Conservation (phyloP, 1,140 invertebrate species). For the Anagrus nilaparvatae region DNA sequence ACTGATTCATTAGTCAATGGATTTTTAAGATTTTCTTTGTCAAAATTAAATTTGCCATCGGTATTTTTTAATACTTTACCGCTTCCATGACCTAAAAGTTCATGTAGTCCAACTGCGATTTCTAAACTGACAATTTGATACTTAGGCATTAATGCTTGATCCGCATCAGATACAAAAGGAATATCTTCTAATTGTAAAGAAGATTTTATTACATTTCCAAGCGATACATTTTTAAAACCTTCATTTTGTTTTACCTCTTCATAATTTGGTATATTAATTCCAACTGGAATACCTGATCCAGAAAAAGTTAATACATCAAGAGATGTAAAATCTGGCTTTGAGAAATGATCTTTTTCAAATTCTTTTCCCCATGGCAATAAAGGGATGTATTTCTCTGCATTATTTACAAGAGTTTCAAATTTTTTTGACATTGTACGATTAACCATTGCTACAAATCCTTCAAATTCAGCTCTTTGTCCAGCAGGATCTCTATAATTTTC, state of each 20-base stretch:
- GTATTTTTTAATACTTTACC: constrained; percentile 79
- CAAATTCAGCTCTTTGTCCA: constrained; percentile 89
- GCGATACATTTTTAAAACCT: constrained; percentile 94
- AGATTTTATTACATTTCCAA: constrained; percentile 87
- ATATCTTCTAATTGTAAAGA: constrained; percentile 69
- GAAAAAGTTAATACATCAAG: constrained; percentile 90
- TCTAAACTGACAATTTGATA: constrained; percentile 64
- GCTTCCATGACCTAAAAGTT: constrained; percentile 89
- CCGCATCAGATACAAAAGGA: constrained; percentile 66
- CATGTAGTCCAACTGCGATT: constrained; percentile 85
- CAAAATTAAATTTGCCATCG: constrained; percentile 76
- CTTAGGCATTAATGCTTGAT: constrained; percentile 63
- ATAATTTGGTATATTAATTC: constrained; percentile 97
- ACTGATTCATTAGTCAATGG: constrained; percentile 60
- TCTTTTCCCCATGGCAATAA: constrained; percentile 77
- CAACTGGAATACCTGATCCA: constrained; percentile 83
- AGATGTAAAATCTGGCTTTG: constrained; percentile 91
- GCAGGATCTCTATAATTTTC: constrained; percentile 91
- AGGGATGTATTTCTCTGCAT: constrained; percentile 69
- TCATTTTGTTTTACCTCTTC: constrained; percentile 89
- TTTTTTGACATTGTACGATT: constrained; percentile 89
- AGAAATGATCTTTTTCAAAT: constrained; percentile 87
- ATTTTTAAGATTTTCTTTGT: constrained; percentile 62
- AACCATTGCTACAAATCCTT: constrained; percentile 92
- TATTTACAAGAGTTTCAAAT: constrained; percentile 69